These are phyloP conservation scores for Sitodiplosis mosellana DNA, from an alignment of 1,140 invertebrate species.

Conservation along the genomic window DNA sequence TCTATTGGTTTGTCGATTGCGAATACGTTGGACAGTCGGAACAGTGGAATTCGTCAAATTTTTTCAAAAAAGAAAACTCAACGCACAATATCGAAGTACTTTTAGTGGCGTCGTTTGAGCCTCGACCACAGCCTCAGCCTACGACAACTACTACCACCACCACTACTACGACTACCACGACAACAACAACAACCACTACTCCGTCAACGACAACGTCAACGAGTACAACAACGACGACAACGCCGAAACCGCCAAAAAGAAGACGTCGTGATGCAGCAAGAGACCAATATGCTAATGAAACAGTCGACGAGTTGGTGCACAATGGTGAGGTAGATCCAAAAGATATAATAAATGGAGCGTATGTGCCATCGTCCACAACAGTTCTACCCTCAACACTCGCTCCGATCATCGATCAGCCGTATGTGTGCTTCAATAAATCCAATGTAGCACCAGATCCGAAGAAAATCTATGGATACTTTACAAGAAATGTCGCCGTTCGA, in stretches of 20 bases:
- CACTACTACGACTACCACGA: slow-evolving; percentile 29
- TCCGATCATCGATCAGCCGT: slow-evolving; percentile 25
- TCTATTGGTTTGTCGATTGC: slow-evolving; percentile 64
- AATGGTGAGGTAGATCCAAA: slow-evolving; percentile 16
- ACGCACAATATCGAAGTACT: slow-evolving; percentile 47
- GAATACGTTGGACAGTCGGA: slow-evolving; percentile 42
- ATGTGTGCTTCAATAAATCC: slow-evolving; percentile 38
- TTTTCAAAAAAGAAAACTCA: slow-evolving; percentile 37
- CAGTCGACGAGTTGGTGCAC: slow-evolving; percentile 7
- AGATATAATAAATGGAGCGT: slow-evolving; percentile 11
- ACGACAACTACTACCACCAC: slow-evolving; percentile 36
- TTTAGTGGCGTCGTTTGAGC: slow-evolving; percentile 44
- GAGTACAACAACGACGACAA: slow-evolving; percentile 16
- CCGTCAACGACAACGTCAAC: slow-evolving; percentile 30
- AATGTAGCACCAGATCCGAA: slow-evolving; percentile 38
- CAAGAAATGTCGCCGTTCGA: slow-evolving; percentile 36
- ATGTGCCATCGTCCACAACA: slow-evolving; percentile 17
- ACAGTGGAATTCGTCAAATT: slow-evolving; percentile 37
- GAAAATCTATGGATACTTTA: slow-evolving; percentile 55
- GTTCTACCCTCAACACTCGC: slow-evolving; percentile 10
- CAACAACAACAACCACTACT: slow-evolving; percentile 32
- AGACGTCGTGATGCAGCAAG: slow-evolving; percentile 7
- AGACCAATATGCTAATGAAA: slow-evolving; percentile 1
- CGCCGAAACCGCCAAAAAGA: slow-evolving; percentile 7
- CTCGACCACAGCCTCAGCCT: slow-evolving; percentile 32